Evolutionary conservation across 2,888 invertebrate species (phyloP).

Genomic region (Cheilosia grossa): DNA sequence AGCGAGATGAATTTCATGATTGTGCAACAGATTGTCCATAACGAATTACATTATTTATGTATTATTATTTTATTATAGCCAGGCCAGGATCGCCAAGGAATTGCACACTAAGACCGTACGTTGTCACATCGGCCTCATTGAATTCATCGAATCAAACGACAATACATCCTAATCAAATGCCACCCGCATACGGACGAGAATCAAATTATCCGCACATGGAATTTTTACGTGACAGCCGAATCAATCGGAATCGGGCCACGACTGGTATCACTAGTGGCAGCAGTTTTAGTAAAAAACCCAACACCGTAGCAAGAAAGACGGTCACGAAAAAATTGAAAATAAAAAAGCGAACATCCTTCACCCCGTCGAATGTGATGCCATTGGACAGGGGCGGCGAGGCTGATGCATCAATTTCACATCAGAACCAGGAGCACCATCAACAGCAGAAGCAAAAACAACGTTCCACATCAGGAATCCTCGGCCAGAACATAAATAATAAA

Average conservation of each 20-base stretch:
- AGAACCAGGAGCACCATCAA: slow-evolving; percentile 57
- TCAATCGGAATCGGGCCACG: slow-evolving; percentile 55
- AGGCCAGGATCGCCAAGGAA: slow-evolving; percentile 93
- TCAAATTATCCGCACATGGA: slow-evolving; percentile 83
- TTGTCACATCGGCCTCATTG: slow-evolving; percentile 84
- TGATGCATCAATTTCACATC: slow-evolving; percentile 73
- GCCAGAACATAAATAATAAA: slow-evolving; percentile 74
- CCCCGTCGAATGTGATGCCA: slow-evolving; percentile 81
- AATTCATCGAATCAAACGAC: slow-evolving; percentile 83
- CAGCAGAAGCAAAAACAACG: slow-evolving; percentile 69
- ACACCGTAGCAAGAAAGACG: slow-evolving; percentile 53
- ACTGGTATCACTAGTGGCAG: slow-evolving; percentile 57
- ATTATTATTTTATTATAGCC: slow-evolving; percentile 84
- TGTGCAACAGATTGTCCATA: slow-evolving; percentile 49
- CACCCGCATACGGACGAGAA: slow-evolving; percentile 82
- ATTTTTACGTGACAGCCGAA: slow-evolving; percentile 81
- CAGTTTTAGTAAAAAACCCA: slow-evolving; percentile 61
- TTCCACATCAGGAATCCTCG: slow-evolving; percentile 71
- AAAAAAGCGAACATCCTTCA: slow-evolving; percentile 82
- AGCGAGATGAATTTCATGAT: slow-evolving; percentile 22
- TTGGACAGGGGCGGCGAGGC: slow-evolving; percentile 48
- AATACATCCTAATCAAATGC: slow-evolving; percentile 83
- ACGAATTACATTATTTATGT: slow-evolving; percentile 54
- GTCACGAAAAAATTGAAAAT: slow-evolving; percentile 72
- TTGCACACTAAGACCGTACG: slow-evolving; percentile 91